A percentile compares a stretch with the other conserved stretches of the same genome.
Conservation (phyloP, 2,797 vertebrate species). For the Sebastes cheni region DNA sequence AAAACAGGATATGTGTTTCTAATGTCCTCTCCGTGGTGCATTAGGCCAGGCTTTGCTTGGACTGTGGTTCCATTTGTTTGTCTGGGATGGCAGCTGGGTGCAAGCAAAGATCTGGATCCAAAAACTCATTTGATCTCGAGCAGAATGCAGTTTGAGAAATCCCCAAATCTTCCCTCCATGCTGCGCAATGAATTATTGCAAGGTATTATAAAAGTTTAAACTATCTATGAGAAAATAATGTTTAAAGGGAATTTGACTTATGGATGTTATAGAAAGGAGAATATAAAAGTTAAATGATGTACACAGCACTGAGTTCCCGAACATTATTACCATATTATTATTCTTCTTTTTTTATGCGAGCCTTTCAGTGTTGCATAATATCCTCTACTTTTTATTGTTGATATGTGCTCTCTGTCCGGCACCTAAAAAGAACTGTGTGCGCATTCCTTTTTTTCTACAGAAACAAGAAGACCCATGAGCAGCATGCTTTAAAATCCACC, state of each 20-base stretch:
- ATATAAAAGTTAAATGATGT: not conserved
- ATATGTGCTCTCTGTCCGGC: not conserved
- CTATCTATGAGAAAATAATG: not conserved
- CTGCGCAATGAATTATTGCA: not conserved
- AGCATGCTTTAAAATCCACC: not conserved
- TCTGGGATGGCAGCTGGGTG: conserved; percentile 52
- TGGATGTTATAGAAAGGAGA: not conserved
- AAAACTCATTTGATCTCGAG: conserved; percentile 53
- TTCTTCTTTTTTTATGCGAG: not conserved
- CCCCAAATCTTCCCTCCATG: conserved; percentile 2
- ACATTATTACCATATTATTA: not conserved
- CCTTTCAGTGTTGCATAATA: not conserved
- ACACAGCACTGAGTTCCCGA: not conserved
- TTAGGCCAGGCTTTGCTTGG: conserved; percentile 75
- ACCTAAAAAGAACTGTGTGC: not conserved
- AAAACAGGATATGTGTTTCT: conserved; percentile 84
- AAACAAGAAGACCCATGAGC: not conserved
- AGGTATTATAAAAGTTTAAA: conserved; percentile 2
- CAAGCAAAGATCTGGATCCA: conserved; percentile 42
- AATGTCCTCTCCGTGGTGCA: conserved; percentile 79
- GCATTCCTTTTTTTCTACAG: not conserved
- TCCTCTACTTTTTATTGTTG: not conserved
- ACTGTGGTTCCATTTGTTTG: conserved; percentile 70
- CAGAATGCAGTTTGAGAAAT: conserved; percentile 15
- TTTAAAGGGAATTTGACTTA: not conserved